Base-by-base conservation (phyloP, 2,888 invertebrate genomes). In the Scaptomyza polygonia region DNA sequence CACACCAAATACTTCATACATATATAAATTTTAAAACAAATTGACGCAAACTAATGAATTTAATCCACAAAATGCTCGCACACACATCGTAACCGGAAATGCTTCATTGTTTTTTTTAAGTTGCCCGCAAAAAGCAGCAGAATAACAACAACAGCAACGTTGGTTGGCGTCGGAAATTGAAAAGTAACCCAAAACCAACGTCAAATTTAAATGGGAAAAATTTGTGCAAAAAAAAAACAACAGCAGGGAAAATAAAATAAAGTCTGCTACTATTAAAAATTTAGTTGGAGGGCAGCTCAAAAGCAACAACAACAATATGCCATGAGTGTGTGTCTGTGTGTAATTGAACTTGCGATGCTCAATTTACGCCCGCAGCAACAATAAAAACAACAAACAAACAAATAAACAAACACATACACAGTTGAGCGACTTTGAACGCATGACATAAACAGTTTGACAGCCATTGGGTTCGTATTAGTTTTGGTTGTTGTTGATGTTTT, bases 151-250 rank as follows among this genome's bases (percentile, higher is more conserved):
- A 29, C 29, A 11, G 4, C 12, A 16, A 52, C 48, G 67, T 70
- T 62, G 77, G 67, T 70, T 62, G 77, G 72, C 86, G 75, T 77
- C 82, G 82, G 82, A 82, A 82, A 82, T 82, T 82, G 86, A 82
- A 82, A 82, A 82, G 86, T 86, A 82, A 85, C 86, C 82, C 71
- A 72, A 85, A 85, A 79, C 82, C 86, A 71, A 79, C 85, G 75
- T 72, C 66, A 68, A 79, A 84, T 73, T 81, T 77, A 74, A 82
- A 84, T 64, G 78, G 69, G 58, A 61, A 77, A 73, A 76, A 63
- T 65, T 49, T 67, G 44, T 71, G 57, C 67, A 67, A 77, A 73
- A 78, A 53, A 32, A 39, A 70, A 65, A 21, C 3, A 44, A 48
- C 61, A 54, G 57, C 58, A 45, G 48, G 27, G 16, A 44, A 63